Evolutionary conservation across 2,888 invertebrate species (phyloP).

Genomic region (Apamea sordens): DNA sequence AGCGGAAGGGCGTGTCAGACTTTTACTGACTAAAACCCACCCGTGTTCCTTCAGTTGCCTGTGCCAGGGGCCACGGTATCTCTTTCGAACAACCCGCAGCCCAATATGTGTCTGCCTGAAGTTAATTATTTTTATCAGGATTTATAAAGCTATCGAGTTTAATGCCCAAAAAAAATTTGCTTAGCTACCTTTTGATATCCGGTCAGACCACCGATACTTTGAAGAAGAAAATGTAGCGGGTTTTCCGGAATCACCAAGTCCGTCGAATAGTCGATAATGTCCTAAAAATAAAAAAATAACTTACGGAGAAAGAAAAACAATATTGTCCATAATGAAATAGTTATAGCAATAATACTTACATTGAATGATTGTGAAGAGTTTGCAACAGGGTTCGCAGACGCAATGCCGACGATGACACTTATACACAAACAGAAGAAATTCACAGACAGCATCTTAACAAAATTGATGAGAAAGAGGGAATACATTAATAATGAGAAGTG

Average conservation of each 20-base stretch:
- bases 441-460: constrained; percentile 28
- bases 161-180: background rate
- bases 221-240: background rate
- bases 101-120: background rate
- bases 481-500: background rate
- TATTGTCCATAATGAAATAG: background rate
- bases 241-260: background rate
- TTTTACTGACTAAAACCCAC: no score
- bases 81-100: no score
- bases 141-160: background rate
- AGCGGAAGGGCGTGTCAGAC: no score
- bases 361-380: background rate
- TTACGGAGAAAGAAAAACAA: no score
- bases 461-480: background rate
- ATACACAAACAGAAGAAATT: background rate
- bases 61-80: no score
- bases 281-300: constrained; percentile 9
- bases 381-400: constrained; percentile 25
- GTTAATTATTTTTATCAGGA: background rate
- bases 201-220: background rate
- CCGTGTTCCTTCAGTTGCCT: no score
- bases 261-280: constrained; percentile 3
- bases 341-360: constrained; percentile 37
- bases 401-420: background rate
- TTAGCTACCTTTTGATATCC: constrained; percentile 20